These are phyloP conservation scores for Odontocolon sp. DNA, from an alignment of 2,888 invertebrate genomes.

Conservation along the genomic window DNA sequence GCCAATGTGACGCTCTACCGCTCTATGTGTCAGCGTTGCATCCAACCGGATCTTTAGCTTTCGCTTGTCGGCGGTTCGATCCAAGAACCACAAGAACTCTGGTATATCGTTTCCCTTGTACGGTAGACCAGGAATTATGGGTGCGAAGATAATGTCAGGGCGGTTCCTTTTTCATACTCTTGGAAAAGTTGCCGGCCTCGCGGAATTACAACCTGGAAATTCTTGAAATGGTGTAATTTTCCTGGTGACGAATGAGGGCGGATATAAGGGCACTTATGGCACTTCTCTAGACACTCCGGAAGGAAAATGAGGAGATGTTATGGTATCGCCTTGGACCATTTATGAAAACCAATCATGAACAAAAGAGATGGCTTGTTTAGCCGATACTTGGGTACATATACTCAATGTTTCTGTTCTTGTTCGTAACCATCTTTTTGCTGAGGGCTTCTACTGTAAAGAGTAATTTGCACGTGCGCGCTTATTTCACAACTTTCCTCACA, in stretches of 20 bases:
- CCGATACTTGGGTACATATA: too few species aligned
- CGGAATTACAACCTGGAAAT: slow-evolving; percentile 1
- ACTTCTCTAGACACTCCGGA: too few species aligned
- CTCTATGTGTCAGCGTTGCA: slow-evolving; percentile 18
- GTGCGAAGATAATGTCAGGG: slow-evolving; percentile 56
- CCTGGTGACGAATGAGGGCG: slow-evolving; percentile 52
- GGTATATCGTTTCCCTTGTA: slow-evolving; percentile 41
- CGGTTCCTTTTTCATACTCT: slow-evolving; percentile 13
- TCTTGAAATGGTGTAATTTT: slow-evolving; percentile 27
- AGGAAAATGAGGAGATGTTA: slow-evolving; percentile 22
- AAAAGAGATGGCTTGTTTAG: too few species aligned
- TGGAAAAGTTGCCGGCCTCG: background rate
- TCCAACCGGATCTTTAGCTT: slow-evolving; percentile 51
- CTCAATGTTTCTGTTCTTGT: too few species aligned
- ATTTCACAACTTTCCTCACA: background rate
- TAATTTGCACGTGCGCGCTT: background rate
- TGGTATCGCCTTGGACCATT: too few species aligned
- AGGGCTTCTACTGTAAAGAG: too few species aligned
- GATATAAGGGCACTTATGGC: slow-evolving; percentile 25
- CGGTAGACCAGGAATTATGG: slow-evolving; percentile 56
- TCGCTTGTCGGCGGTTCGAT: background rate
- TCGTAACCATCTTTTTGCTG: too few species aligned
- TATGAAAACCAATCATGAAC: too few species aligned
- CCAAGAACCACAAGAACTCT: slow-evolving; percentile 11
- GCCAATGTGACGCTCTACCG: slow-evolving; percentile 33